Percentiles rank a stretch among this genome's conserved stretches.
These are phyloP conservation scores for Chironomus riparius DNA, from an alignment of 2,888 invertebrate species.

Conservation along the genomic window DNA sequence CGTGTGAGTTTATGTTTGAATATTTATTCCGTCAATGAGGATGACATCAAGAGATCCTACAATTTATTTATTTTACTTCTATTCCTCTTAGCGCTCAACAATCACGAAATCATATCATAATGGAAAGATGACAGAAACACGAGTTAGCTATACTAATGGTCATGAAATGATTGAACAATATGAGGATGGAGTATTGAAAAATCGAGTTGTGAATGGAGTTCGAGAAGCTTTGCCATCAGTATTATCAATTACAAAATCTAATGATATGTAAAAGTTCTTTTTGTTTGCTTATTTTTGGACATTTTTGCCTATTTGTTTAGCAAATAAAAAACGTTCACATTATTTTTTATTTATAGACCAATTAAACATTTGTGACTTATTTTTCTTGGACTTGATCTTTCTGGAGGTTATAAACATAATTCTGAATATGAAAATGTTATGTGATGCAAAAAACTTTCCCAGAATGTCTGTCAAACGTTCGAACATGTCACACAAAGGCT, in stretches of 20 bases:
- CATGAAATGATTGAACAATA: neutral
- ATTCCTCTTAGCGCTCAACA: neutral
- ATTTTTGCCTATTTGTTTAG: too few relatives aligned
- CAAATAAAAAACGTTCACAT: too few relatives aligned
- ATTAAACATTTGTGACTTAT: too few relatives aligned
- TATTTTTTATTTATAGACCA: too few relatives aligned
- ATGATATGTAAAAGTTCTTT: neutral
- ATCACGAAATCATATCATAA: neutral
- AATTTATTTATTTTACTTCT: neutral
- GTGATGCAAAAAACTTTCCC: too few relatives aligned
- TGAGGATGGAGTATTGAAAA: conserved; percentile 3
- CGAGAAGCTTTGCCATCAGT: neutral
- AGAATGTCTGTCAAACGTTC: too few relatives aligned
- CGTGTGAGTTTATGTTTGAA: neutral
- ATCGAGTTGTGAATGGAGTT: neutral
- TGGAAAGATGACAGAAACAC: neutral
- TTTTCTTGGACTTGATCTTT: too few relatives aligned
- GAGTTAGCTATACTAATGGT: neutral
- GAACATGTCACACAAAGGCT: too few relatives aligned
- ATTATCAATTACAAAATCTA: neutral
- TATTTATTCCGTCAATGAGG: too few relatives aligned
- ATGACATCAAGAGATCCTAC: too few relatives aligned
- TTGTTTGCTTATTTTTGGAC: neutral
- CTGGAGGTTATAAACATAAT: too few relatives aligned
- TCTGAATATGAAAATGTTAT: too few relatives aligned